Base-by-base conservation (phyloP, 2,888 invertebrate genomes). In the Campopleginae sp. region DNA sequence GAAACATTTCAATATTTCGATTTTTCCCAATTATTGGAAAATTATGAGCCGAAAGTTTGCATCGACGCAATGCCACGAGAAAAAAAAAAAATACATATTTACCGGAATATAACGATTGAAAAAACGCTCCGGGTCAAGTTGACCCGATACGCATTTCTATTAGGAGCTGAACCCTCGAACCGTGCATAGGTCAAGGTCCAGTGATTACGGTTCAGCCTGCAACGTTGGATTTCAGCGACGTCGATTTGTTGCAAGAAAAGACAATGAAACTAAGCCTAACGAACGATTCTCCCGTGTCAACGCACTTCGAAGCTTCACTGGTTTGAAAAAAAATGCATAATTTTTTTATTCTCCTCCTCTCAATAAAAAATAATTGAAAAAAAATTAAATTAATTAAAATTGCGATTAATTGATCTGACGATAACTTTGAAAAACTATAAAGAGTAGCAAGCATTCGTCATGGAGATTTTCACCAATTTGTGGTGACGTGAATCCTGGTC, bases 281-380 rank as follows among this genome's bases (percentile, higher is more conserved):
- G 80, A 97, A 96, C 89, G 96, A 97, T 90, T 96, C 97, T 0
- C 96, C 97, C 0, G 96, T 97, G 58, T 91, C 94, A 68, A 96
- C 97, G 0, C 92, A 94, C 87, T 95, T 95, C 88, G 94, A 93
- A 75, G 94, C 95, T 2, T 92, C 93, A 65, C 91, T 96, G 94
- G 92, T 92, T 85, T 44, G 4, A 6, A n/a, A 66, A 46, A 58
- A 44, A 38, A 38, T 38, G 0, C 8, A 54, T 38, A 0, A 48
- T 38, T 63, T 48, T 17, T 38, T 12, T 54, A 75, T 19, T 66
- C 10, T 23, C 6, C 75, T 42, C 33, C 63, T 71, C 10, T 54
- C 70, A 27, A 23, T 7, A 10, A 33, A 33, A 33, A 33, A 33
- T 33, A 5, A 4, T 2, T 33, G 5, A 33, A 33, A 33, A 33